A percentile compares a stretch with the other conserved stretches of the same genome.
phyloP scores from a whole-genome alignment of 2,888 invertebrate genomes.

The Cyaniris semiargus region DNA sequence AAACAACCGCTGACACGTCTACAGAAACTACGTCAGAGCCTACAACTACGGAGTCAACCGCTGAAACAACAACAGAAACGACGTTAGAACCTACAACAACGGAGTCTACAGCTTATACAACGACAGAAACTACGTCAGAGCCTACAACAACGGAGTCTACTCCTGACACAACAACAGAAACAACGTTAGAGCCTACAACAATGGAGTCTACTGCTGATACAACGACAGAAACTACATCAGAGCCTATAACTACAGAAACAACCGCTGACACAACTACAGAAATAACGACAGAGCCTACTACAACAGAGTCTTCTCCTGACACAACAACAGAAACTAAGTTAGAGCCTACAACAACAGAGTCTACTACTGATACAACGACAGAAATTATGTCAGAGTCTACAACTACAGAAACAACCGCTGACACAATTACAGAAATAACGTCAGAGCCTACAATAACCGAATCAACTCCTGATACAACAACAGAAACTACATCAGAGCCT shows the following conservation, averaged over 20 bases:
- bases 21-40: slow-evolving; percentile 8
- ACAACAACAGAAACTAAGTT: slow-evolving; percentile 22
- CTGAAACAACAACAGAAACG: slow-evolving; percentile 31
- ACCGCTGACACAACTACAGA: too few species aligned
- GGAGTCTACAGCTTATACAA: not conserved
- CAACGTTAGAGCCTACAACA: slow-evolving; percentile 27
- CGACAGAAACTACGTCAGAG: slow-evolving; percentile 9
- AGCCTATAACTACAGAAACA: too few species aligned
- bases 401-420: too few species aligned
- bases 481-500: slow-evolving; percentile 32
- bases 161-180: slow-evolving; percentile 17
- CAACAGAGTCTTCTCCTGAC: not conserved
- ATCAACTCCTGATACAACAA: slow-evolving; percentile 22
- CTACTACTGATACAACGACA: too few species aligned
- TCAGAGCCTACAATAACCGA: not conserved
- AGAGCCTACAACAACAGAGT: too few species aligned
- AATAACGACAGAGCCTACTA: too few species aligned
- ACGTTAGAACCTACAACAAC: not conserved
- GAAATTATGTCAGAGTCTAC: too few species aligned
- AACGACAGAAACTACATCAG: not conserved
- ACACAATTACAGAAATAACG: slow-evolving; percentile 4
- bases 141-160: slow-evolving; percentile 20
- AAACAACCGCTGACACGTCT: not conserved
- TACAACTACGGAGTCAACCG: slow-evolving; percentile 18
- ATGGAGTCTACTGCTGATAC: slow-evolving; percentile 4